Evolutionary conservation across 1,140 invertebrate genomes (phyloP).

Genomic region (Vanessa atalanta): DNA sequence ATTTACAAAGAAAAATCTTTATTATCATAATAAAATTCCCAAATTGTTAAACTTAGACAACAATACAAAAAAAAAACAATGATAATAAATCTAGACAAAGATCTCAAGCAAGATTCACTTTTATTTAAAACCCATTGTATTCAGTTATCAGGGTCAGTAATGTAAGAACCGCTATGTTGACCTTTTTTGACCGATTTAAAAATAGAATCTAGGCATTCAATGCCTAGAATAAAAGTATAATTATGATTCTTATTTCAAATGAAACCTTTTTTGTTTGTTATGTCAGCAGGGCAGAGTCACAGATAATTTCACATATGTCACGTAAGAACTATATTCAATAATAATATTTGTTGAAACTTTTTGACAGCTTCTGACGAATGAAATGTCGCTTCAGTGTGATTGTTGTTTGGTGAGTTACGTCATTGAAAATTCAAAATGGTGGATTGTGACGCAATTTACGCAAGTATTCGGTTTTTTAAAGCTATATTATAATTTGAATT

Average conservation of each 20-base stretch:
- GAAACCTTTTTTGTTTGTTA: not conserved
- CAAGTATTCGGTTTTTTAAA: not conserved
- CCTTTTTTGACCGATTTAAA: conserved; percentile 4
- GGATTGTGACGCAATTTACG: not conserved
- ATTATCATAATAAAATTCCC: not conserved
- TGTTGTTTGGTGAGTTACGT: not conserved
- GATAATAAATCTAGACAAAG: conserved; percentile 14
- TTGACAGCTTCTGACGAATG: not conserved
- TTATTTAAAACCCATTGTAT: conserved; percentile 21
- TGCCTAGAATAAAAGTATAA: not conserved
- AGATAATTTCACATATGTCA: too few species aligned
- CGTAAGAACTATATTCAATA: not conserved
- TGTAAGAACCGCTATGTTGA: conserved; percentile 16
- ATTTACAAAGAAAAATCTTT: too few species aligned
- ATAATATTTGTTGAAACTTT: not conserved
- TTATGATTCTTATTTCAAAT: not conserved
- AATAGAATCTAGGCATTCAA: not conserved
- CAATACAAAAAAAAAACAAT: conserved; percentile 18
- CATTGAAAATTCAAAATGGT: conserved; percentile 1
- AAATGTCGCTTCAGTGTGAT: not conserved
- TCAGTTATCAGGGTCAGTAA: conserved; percentile 23
- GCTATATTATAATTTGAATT: too few species aligned
- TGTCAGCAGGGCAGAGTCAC: too few species aligned
- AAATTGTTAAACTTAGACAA: conserved; percentile 1
- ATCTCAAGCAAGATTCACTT: conserved; percentile 29